These are phyloP conservation scores for Tretioscincus oriximinensis DNA, from an alignment of 2,113 vertebrate genomes.

Conservation along the genomic window DNA sequence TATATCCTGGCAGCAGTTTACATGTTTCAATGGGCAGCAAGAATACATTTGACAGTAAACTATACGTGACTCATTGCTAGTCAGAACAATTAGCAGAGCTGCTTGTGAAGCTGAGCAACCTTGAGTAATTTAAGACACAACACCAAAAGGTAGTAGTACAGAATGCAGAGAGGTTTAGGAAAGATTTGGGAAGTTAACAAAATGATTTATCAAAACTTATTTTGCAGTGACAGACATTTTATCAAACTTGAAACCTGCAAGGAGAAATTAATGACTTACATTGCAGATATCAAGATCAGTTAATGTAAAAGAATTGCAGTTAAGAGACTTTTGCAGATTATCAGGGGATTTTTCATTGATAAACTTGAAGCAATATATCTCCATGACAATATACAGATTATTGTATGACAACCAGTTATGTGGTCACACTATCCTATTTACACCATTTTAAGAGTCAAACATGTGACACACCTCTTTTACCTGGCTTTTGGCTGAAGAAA, in stretches of 20 bases:
- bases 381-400: not conserved
- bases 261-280: slow-evolving; percentile 12
- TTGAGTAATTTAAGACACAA: not conserved
- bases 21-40: not conserved
- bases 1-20: slow-evolving; percentile 14
- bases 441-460: no score
- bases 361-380: slow-evolving; percentile 7
- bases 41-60: not conserved
- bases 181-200: slow-evolving; percentile 1
- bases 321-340: not conserved
- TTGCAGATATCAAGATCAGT: not conserved
- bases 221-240: not conserved
- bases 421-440: not conserved
- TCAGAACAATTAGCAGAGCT: slow-evolving; percentile 34
- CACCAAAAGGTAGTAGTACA: not conserved
- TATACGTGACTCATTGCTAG: not conserved
- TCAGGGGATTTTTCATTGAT: slow-evolving; percentile 21
- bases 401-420: slow-evolving; percentile 23
- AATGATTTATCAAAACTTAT: not conserved
- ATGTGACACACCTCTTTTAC: no score
- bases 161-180: not conserved
- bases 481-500: no score
- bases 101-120: accelerated
- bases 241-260: not conserved
- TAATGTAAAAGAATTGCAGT: slow-evolving; percentile 8